These are phyloP conservation scores for Pungitius pungitius DNA, from an alignment of 2,113 vertebrate genomes.

Conservation along the genomic window DNA sequence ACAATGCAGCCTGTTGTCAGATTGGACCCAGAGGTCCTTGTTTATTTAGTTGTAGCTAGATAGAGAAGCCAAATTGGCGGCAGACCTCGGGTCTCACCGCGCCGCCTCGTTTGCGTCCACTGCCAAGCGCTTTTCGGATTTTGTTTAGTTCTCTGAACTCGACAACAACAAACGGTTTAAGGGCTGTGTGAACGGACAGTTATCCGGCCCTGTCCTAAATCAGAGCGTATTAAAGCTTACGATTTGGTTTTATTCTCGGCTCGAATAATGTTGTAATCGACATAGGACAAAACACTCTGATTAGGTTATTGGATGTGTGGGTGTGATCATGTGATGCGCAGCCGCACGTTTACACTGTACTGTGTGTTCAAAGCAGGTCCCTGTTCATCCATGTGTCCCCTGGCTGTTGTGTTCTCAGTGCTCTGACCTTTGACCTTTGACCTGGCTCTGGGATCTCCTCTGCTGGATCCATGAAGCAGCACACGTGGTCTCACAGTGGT, in stretches of 20 bases:
- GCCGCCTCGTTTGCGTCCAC: constrained; percentile 32
- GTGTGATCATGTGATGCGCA: neutral
- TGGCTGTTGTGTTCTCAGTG: neutral
- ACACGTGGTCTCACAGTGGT: constrained; percentile 36
- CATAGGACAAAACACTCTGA: constrained; percentile 17
- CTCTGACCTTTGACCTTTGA: constrained; percentile 39
- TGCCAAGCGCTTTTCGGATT: constrained; percentile 26
- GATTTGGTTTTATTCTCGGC: constrained; percentile 24
- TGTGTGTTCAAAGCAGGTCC: constrained; percentile 8
- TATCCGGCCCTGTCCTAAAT: constrained; percentile 15
- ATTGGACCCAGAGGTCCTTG: constrained; percentile 54
- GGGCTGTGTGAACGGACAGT: neutral
- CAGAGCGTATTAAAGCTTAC: neutral
- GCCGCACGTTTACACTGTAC: neutral
- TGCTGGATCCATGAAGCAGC: neutral
- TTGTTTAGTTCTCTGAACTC: constrained; percentile 32
- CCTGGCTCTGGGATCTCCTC: constrained; percentile 12
- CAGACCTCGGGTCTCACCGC: constrained; percentile 61
- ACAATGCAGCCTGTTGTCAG: constrained; percentile 46
- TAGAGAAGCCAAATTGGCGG: constrained; percentile 49
- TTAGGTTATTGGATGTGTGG: constrained; percentile 2
- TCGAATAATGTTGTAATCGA: constrained; percentile 20
- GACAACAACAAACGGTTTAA: constrained; percentile 17
- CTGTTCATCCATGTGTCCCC: constrained; percentile 14
- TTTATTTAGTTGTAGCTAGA: constrained; percentile 35